A percentile compares a stretch with the other conserved stretches of the same genome.
phyloP scores from a whole-genome alignment of 2,113 vertebrate species.

The Epinephelus cyanopodus region DNA sequence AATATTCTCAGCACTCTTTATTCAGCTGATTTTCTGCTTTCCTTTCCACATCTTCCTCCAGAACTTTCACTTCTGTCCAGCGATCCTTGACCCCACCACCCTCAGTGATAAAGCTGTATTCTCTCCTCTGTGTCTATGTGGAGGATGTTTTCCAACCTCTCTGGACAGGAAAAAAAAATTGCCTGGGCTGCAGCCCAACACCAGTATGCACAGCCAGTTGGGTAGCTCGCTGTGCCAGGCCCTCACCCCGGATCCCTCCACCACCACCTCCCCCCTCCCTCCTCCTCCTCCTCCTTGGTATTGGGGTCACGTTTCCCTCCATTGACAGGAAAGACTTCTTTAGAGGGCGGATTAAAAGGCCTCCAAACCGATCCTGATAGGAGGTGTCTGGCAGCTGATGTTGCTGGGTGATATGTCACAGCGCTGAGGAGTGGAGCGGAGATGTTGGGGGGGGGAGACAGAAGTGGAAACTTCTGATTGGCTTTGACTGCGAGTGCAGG shows the following conservation, averaged over 20 bases:
- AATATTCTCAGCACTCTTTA: not conserved
- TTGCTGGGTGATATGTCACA: conserved; percentile 69
- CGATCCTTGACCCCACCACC: not conserved
- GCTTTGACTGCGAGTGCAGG: conserved; percentile 56
- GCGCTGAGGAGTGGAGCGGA: conserved; percentile 38
- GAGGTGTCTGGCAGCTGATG: conserved; percentile 76
- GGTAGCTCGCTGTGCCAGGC: conserved; percentile 62
- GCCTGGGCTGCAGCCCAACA: conserved; percentile 63
- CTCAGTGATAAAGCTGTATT: conserved; percentile 14
- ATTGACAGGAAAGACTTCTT: conserved; percentile 80
- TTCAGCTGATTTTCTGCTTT: not conserved
- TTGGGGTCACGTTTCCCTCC: conserved; percentile 76
- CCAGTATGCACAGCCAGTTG: conserved; percentile 56
- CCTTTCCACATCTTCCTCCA: not conserved
- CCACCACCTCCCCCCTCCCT: not conserved
- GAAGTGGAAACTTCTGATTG: conserved; percentile 64
- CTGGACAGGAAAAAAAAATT: not conserved
- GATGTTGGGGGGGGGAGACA: conserved; percentile 6
- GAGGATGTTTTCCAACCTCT: conserved; percentile 53
- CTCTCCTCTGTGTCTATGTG: conserved; percentile 22
- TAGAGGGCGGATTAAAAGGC: conserved; percentile 77
- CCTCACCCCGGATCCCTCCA: conserved; percentile 46
- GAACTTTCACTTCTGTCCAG: not conserved
- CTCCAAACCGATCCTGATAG: conserved; percentile 74
- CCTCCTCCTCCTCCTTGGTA: conserved; percentile 53